These are phyloP conservation scores for Drosophila orena DNA, from an alignment of 1,140 invertebrate genomes.

Conservation along the genomic window DNA sequence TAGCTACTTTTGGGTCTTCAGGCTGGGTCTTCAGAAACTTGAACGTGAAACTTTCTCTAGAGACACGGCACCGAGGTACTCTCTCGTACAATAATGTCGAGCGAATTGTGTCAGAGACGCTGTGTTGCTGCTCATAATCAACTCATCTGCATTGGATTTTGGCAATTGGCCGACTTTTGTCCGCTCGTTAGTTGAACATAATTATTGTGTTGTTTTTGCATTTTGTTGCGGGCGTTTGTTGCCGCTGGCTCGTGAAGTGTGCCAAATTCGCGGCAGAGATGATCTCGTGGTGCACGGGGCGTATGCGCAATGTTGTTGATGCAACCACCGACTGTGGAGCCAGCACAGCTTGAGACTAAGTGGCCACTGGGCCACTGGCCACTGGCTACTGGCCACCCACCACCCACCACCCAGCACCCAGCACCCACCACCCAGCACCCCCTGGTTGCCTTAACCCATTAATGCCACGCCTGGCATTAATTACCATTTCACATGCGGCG, in stretches of 20 bases:
- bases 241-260: constrained; percentile 56
- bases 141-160: constrained; percentile 74
- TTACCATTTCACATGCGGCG: constrained; percentile 78
- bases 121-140: constrained; percentile 62
- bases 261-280: constrained; percentile 59
- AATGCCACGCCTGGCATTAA: constrained; percentile 69
- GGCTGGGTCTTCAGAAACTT: constrained; percentile 47
- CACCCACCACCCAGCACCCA: background rate
- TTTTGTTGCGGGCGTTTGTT: constrained; percentile 56
- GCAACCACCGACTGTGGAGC: constrained; percentile 67
- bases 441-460: constrained; percentile 63
- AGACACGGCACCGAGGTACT: constrained; percentile 9
- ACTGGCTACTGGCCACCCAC: background rate
- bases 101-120: constrained; percentile 44
- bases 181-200: constrained; percentile 68
- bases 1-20: constrained; percentile 29
- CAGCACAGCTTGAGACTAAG: constrained; percentile 76
- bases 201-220: constrained; percentile 34
- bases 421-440: constrained; percentile 3
- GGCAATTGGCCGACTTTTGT: constrained; percentile 76
- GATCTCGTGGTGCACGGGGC: constrained; percentile 56
- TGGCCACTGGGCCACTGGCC: constrained; percentile 47
- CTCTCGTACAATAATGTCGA: constrained; percentile 50
- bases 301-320: constrained; percentile 76
- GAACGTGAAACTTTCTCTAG: constrained; percentile 58